phyloP scores from a whole-genome alignment of 2,888 invertebrate species.

The Ramazzottius varieornatus region DNA sequence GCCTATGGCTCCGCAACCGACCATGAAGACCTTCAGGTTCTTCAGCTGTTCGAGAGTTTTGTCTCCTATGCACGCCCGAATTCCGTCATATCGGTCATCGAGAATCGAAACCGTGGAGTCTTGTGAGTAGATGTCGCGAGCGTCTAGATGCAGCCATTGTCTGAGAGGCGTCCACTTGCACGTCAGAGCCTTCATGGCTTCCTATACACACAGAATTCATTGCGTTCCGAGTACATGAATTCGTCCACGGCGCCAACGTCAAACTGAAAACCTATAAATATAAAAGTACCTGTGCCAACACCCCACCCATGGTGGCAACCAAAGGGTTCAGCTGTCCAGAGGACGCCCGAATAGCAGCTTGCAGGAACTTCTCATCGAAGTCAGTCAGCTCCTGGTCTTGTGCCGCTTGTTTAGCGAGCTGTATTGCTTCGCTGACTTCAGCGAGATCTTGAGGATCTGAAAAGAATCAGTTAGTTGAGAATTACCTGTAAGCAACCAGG shows the following conservation, averaged over 20 bases:
- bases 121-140: conserved; percentile 3
- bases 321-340: not conserved
- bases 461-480: too few relatives aligned
- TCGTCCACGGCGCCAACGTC: too few relatives aligned
- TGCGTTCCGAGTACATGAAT: too few relatives aligned
- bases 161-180: conserved; percentile 24
- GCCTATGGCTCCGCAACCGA: conserved; percentile 25
- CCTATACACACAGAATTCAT: too few relatives aligned
- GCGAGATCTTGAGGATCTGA: too few relatives aligned
- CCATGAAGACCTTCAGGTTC: conserved; percentile 12
- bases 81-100: conserved; percentile 19
- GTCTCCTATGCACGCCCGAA: conserved; percentile 18
- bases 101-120: not conserved
- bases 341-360: not conserved
- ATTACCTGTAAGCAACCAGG: too few relatives aligned
- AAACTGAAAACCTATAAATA: not conserved
- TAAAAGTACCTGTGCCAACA: not conserved
- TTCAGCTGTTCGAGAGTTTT: conserved; percentile 9
- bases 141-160: conserved; percentile 18
- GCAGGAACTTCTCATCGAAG: not conserved
- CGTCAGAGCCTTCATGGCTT: conserved; percentile 23
- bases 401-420: not conserved
- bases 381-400: not conserved
- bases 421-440: not conserved
- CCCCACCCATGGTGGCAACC: not conserved